These are phyloP conservation scores for Cotesia typhae DNA, from an alignment of 1,140 invertebrate genomes.

Conservation along the genomic window DNA sequence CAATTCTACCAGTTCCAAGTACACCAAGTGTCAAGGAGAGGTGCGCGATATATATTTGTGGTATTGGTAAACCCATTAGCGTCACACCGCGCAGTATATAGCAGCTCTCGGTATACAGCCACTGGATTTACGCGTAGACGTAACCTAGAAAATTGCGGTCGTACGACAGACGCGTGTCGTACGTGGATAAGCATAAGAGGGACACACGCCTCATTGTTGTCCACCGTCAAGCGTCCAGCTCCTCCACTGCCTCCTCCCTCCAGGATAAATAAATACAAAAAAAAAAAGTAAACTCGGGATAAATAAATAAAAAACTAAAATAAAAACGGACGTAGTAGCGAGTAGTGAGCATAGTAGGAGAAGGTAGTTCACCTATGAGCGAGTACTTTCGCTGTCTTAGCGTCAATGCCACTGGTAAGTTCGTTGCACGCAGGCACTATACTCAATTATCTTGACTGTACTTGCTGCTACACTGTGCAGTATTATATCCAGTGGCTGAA, in stretches of 20 bases:
- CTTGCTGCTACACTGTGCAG: slow-evolving; percentile 7
- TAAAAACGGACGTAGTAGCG: not conserved
- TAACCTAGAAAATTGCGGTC: slow-evolving; percentile 57
- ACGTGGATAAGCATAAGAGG: slow-evolving; percentile 37
- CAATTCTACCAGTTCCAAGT: too few relatives aligned
- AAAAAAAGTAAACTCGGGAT: not conserved
- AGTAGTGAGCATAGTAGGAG: slow-evolving; percentile 21
- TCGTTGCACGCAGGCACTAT: slow-evolving; percentile 39
- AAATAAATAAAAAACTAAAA: slow-evolving; percentile 23
- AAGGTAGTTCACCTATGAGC: slow-evolving; percentile 24
- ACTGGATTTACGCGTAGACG: slow-evolving; percentile 56
- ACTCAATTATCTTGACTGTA: not conserved
- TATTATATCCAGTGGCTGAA: not conserved
- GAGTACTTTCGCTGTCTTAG: slow-evolving; percentile 55
- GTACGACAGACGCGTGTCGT: slow-evolving; percentile 42
- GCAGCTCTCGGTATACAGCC: not conserved
- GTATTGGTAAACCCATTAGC: too few relatives aligned
- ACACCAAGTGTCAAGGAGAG: too few relatives aligned
- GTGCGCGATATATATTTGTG: not conserved
- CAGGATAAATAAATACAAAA: slow-evolving; percentile 7
- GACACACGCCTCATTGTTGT: slow-evolving; percentile 37
- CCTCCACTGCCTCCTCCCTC: too few relatives aligned
- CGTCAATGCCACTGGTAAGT: slow-evolving; percentile 52
- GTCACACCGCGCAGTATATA: too few relatives aligned
- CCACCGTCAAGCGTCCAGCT: not conserved